Evolutionary conservation across 2,113 vertebrate species (phyloP).

Genomic region (Aramus guarauna): DNA sequence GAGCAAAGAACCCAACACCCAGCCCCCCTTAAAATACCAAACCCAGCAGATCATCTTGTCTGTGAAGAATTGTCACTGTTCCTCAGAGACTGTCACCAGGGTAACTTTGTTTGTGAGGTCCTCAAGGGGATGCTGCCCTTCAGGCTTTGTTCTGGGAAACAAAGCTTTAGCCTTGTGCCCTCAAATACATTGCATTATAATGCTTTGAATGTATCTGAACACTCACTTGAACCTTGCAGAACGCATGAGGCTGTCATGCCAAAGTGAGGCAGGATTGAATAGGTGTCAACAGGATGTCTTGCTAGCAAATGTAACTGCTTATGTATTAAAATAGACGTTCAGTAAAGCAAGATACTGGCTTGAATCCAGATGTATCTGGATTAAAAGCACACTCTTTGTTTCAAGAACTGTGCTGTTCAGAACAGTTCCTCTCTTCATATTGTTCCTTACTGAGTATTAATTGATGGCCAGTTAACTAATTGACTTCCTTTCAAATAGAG

Average conservation of each 20-base stretch:
- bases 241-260: neutral
- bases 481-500: neutral
- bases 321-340: neutral
- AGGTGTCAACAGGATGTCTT: slow-evolving; percentile 4
- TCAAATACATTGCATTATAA: neutral
- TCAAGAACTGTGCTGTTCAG: neutral
- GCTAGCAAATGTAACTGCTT: neutral
- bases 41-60: neutral
- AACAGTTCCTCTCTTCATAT: neutral
- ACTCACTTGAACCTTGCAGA: neutral
- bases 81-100: neutral
- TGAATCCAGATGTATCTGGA: neutral
- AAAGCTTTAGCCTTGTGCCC: neutral
- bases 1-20: neutral
- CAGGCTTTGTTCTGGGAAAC: neutral
- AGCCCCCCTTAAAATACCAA: neutral
- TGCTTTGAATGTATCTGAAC: neutral
- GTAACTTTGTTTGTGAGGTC: neutral
- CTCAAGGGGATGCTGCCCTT: neutral
- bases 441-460: slow-evolving; percentile 1
- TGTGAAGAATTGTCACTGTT: neutral
- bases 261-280: neutral
- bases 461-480: neutral
- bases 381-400: neutral
- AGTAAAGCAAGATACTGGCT: neutral